Base-by-base conservation (phyloP, 2,113 vertebrate genomes). In the Chionomys nivalis region DNA sequence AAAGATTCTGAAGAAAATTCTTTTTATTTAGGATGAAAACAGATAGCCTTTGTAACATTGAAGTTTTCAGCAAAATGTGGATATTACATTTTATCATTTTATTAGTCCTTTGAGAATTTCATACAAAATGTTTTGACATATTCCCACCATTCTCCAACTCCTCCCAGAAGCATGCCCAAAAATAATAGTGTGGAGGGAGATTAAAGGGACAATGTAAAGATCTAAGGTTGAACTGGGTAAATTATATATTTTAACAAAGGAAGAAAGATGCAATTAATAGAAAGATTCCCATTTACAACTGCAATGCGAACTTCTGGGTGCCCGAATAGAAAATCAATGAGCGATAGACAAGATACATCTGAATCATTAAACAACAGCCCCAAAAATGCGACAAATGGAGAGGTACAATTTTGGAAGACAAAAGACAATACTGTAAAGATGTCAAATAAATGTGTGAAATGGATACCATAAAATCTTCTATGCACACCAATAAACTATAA, bases 1-100 rank as follows among this genome's bases (percentile, higher is more conserved):
- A 9, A 88, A 44, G 19, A 13, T 47, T 87, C 36, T 61, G 13
- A 63, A 17, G 36, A 66, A 90, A 93, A 87, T 47, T 73, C 23
- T 70, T 23, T 76, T 97, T 88, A 49, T 68, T 76, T 44, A 87
- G 21, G n/a, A 33, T 61, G 19, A 72, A 81, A 76, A 89, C 58
- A 28, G 5, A 23, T 12, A 70, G 7, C 17, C 28, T 63, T 7
- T 90, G 33, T 52, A 39, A 90, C 28, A 70, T 47, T 39, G 58
- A 83, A 17, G 11, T 88, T 93, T 70, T 78, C n/a, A 78, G 36
- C n/a, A 94, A 89, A 94, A 76, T 52, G 65, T 49, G 12, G 42
- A 58, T 70, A 72, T 65, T 88, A 81, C 9, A 49, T n/a, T 76
- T 61, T 82, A 12, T 61, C 36, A 16, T 28, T 82, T 82, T 61